A percentile compares a stretch with the other conserved stretches of the same genome.
phyloP scores from a whole-genome alignment of 1,140 invertebrate genomes.

The Triops cancriformis region DNA sequence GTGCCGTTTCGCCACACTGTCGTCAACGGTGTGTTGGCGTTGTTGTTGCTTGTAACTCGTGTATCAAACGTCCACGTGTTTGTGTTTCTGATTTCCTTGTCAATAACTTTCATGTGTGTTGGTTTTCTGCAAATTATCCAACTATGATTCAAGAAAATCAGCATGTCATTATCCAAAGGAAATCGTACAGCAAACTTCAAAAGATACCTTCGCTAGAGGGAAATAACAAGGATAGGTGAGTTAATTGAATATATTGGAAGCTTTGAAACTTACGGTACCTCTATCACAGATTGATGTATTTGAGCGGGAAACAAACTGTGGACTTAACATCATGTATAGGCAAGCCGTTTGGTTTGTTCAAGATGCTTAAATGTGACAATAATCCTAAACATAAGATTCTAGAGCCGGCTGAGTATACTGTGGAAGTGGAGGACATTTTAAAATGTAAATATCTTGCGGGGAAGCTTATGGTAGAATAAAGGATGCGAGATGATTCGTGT shows the following conservation, averaged over 20 bases:
- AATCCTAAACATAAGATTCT: constrained; percentile 39
- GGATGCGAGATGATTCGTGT: no score
- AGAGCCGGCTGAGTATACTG: neutral
- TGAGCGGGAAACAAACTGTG: constrained; percentile 59
- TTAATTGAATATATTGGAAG: neutral
- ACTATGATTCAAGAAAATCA: constrained; percentile 36
- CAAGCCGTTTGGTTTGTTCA: constrained; percentile 66
- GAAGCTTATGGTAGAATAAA: no score
- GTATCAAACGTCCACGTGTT: neutral
- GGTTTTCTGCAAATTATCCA: neutral
- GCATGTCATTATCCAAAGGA: constrained; percentile 63
- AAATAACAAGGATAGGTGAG: constrained; percentile 31
- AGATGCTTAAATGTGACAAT: constrained; percentile 50
- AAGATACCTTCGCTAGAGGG: constrained; percentile 49
- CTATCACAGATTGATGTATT: constrained; percentile 42
- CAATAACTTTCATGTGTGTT: neutral
- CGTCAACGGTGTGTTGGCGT: neutral
- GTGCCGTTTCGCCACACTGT: neutral
- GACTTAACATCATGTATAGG: constrained; percentile 59
- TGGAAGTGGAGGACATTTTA: constrained; percentile 38
- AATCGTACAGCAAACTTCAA: constrained; percentile 64
- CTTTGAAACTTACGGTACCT: neutral
- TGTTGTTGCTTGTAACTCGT: neutral
- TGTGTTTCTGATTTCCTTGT: neutral
- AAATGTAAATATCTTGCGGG: constrained; percentile 46